These are phyloP conservation scores for Malurus leucopterus DNA, from an alignment of 2,797 vertebrate species.

Conservation along the genomic window DNA sequence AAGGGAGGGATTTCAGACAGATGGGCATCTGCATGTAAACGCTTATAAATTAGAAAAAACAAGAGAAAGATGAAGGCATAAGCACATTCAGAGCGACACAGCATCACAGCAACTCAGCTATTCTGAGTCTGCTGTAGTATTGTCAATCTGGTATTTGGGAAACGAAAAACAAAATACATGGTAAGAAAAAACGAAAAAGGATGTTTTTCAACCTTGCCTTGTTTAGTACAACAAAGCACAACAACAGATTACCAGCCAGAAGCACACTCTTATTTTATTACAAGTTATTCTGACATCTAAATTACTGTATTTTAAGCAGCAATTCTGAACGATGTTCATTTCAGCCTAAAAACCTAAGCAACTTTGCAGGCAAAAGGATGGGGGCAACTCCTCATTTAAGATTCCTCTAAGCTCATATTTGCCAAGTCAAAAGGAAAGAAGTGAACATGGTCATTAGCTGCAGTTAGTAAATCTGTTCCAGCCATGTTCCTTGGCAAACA, in stretches of 20 bases:
- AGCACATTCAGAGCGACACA: accelerated
- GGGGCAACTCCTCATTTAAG: background rate
- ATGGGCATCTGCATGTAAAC: background rate
- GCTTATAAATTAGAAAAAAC: background rate
- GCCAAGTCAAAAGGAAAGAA: background rate
- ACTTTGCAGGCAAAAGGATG: background rate
- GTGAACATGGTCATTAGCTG: background rate
- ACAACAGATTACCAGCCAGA: background rate
- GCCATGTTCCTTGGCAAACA: background rate
- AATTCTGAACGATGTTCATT: background rate
- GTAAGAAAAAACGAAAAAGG: background rate
- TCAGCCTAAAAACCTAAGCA: background rate
- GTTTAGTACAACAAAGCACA: background rate
- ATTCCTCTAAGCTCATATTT: background rate
- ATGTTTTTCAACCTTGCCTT: background rate
- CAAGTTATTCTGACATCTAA: background rate
- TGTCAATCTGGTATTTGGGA: background rate
- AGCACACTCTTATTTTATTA: background rate
- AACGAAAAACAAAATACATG: background rate
- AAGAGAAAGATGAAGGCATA: background rate
- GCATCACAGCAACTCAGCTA: background rate
- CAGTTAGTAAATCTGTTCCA: background rate
- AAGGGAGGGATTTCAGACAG: background rate
- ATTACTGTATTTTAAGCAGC: background rate
- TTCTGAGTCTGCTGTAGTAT: background rate